phyloP scores from a whole-genome alignment of 2,797 vertebrate species.

The Falco peregrinus region DNA sequence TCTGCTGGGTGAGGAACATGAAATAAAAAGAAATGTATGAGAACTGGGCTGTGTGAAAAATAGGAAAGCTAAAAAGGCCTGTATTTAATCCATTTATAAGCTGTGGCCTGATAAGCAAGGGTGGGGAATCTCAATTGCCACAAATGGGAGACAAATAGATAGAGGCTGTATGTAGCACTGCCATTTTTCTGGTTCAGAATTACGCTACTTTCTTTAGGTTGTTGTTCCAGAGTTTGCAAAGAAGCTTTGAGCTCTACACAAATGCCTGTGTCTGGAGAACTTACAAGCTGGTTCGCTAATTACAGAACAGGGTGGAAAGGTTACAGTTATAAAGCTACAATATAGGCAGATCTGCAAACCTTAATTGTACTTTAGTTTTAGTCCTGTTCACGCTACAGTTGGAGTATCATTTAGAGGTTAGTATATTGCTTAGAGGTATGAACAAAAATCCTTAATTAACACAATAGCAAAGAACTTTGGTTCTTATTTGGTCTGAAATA shows the following conservation, averaged over 20 bases:
- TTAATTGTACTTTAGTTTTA: conserved; percentile 20
- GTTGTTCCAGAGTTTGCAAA: neutral
- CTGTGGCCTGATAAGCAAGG: neutral
- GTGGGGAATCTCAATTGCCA: accelerated
- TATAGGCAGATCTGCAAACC: neutral
- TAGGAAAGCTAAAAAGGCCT: accelerated
- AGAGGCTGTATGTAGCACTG: accelerated
- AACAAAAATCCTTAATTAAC: conserved; percentile 17
- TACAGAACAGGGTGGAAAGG: neutral
- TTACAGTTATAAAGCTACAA: neutral
- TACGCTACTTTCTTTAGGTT: neutral
- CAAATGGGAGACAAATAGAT: accelerated
- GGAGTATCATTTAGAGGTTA: conserved; percentile 8
- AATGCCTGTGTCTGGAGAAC: neutral
- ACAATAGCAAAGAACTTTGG: neutral
- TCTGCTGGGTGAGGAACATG: neutral
- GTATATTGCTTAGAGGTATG: neutral
- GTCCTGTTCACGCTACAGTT: neutral
- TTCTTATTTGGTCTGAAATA: neutral
- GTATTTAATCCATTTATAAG: neutral
- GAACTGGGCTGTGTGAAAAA: neutral
- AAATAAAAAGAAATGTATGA: accelerated
- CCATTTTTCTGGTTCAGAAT: neutral
- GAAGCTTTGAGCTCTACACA: neutral
- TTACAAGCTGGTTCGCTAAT: neutral